Evolutionary conservation across 2,888 invertebrate genomes (phyloP).

Genomic region (Rhagonycha fulva): DNA sequence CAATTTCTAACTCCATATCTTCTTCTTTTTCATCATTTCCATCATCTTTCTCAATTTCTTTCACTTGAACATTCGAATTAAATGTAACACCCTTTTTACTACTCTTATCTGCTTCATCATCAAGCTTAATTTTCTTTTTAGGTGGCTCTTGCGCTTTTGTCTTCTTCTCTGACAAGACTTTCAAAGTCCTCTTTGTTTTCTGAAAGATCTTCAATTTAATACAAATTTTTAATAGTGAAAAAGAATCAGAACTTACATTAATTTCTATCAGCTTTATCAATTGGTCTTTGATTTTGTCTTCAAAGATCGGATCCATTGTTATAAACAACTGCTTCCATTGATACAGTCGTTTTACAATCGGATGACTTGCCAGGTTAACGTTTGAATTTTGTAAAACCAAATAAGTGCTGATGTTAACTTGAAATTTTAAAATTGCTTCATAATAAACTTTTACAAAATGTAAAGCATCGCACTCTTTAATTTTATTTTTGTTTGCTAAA

Average conservation of each 20-base stretch:
- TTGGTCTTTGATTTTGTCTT: constrained; percentile 69
- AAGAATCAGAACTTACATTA: constrained; percentile 11
- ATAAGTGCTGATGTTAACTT: constrained; percentile 80
- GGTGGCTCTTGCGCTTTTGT: background rate
- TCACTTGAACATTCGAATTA: background rate
- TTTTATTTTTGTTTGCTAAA: constrained; percentile 63
- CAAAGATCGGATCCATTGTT: constrained; percentile 73
- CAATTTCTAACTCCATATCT: constrained; percentile 50
- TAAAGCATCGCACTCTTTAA: constrained; percentile 68
- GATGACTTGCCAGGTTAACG: constrained; percentile 77
- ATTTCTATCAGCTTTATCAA: constrained; percentile 63
- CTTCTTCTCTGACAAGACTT: background rate
- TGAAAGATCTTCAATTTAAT: background rate
- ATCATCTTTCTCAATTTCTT: constrained; percentile 39
- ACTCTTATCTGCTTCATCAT: constrained; percentile 2
- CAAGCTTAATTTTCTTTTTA: background rate
- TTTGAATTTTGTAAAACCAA: constrained; percentile 80
- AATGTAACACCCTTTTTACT: constrained; percentile 11
- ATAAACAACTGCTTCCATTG: constrained; percentile 78
- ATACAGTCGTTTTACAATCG: constrained; percentile 83
- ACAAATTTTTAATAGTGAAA: background rate
- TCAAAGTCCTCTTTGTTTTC: background rate
- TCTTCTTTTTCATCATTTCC: constrained; percentile 47
- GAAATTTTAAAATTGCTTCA: constrained; percentile 56
- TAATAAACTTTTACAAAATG: constrained; percentile 68